Conservation (phyloP, 2,888 invertebrate genomes). For the Zelleria hepariella region DNA sequence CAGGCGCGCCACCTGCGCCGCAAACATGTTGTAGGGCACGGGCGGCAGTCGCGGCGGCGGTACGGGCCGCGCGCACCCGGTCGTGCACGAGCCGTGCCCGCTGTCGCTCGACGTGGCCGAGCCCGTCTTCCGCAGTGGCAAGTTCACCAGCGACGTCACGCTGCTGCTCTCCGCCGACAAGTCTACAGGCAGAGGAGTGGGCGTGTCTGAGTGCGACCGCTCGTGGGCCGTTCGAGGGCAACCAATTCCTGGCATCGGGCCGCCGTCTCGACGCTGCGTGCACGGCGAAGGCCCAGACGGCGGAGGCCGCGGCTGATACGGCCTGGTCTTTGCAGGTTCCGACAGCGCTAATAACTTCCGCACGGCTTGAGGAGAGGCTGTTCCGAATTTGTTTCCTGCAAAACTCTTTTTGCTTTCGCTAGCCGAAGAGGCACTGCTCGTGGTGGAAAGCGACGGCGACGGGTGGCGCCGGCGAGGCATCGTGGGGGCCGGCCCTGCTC, state of each 20-base stretch:
- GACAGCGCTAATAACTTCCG: conserved; percentile 94
- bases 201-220: conserved; percentile 91
- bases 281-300: conserved; percentile 77
- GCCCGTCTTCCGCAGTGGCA: conserved; percentile 90
- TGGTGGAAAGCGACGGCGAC: conserved; percentile 93
- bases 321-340: conserved; percentile 89
- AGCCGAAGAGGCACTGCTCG: conserved; percentile 91
- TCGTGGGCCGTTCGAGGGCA: conserved; percentile 82
- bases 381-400: conserved; percentile 81
- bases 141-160: conserved; percentile 91
- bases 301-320: conserved; percentile 84
- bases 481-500: conserved; percentile 73
- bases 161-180: conserved; percentile 96
- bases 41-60: conserved; percentile 79
- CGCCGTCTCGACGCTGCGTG: conserved; percentile 75
- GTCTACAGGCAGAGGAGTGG: conserved; percentile 87
- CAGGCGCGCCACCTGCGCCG: conserved; percentile 86
- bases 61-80: conserved; percentile 73
- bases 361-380: conserved; percentile 97
- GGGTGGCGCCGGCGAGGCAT: conserved; percentile 86
- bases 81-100: conserved; percentile 84
- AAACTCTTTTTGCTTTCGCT: conserved; percentile 78
- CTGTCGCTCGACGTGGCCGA: conserved; percentile 94
- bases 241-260: conserved; percentile 61
- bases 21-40: conserved; percentile 81